Percentiles rank a stretch among this genome's conserved stretches.
phyloP scores from a whole-genome alignment of 2,113 vertebrate species.

The Cairina moschata region DNA sequence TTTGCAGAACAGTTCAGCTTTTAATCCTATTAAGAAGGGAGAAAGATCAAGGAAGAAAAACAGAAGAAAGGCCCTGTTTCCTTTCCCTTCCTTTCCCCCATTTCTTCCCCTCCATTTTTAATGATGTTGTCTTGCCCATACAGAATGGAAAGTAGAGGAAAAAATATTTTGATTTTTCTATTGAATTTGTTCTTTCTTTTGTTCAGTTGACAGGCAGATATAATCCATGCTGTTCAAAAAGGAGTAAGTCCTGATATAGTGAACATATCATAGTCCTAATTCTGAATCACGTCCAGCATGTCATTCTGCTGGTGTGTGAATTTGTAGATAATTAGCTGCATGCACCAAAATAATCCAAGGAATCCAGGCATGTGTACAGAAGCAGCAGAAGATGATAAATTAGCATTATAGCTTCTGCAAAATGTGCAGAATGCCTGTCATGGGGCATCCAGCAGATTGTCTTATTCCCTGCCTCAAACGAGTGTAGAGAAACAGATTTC shows the following conservation, averaged over 20 bases:
- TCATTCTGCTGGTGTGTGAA: not conserved
- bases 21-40: constrained; percentile 7
- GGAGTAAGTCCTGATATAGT: not conserved
- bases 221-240: not conserved
- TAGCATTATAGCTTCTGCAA: not conserved
- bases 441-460: not conserved
- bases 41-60: not conserved
- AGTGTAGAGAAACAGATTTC: not conserved
- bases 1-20: constrained; percentile 1
- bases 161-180: not conserved
- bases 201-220: not conserved
- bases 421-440: not conserved
- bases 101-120: not conserved
- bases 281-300: not conserved
- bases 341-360: constrained; percentile 1
- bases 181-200: not conserved
- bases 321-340: constrained; percentile 30
- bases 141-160: not conserved
- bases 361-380: constrained; percentile 15
- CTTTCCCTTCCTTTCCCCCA: not conserved
- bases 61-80: not conserved
- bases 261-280: not conserved
- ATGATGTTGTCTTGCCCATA: not conserved
- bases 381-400: constrained; percentile 2
- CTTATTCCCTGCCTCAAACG: not conserved